These are phyloP conservation scores for Epinotia demarniana DNA, from an alignment of 2,888 invertebrate species.

Conservation along the genomic window DNA sequence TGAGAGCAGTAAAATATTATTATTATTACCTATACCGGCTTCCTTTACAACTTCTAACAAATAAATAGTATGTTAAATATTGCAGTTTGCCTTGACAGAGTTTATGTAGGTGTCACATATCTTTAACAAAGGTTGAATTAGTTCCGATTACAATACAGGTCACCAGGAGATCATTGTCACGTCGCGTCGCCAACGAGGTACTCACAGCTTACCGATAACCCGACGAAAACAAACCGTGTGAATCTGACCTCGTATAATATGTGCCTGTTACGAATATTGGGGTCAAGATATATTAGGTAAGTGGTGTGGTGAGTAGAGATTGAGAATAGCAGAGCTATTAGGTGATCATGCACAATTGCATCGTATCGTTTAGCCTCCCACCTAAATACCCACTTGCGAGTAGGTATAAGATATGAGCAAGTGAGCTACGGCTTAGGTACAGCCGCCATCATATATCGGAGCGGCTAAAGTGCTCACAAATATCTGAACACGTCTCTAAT, in stretches of 20 bases:
- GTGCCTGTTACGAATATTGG: neutral
- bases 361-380: neutral
- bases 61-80: neutral
- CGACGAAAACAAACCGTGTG: too few relatives aligned
- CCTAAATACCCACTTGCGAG: neutral
- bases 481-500: too few relatives aligned
- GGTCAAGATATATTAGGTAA: neutral
- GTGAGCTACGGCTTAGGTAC: neutral
- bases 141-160: constrained; percentile 13
- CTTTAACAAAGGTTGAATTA: neutral
- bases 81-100: neutral
- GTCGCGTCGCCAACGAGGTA: neutral
- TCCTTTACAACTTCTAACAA: neutral
- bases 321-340: neutral
- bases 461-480: too few relatives aligned
- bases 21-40: neutral
- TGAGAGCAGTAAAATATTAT: too few relatives aligned
- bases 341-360: neutral
- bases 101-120: neutral
- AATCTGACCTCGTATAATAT: neutral
- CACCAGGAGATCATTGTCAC: constrained; percentile 12
- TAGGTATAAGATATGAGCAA: neutral
- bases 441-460: too few relatives aligned
- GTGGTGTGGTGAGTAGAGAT: neutral
- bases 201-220: too few relatives aligned